Base-by-base conservation (phyloP, 2,888 invertebrate genomes). In the Phasia obesa region DNA sequence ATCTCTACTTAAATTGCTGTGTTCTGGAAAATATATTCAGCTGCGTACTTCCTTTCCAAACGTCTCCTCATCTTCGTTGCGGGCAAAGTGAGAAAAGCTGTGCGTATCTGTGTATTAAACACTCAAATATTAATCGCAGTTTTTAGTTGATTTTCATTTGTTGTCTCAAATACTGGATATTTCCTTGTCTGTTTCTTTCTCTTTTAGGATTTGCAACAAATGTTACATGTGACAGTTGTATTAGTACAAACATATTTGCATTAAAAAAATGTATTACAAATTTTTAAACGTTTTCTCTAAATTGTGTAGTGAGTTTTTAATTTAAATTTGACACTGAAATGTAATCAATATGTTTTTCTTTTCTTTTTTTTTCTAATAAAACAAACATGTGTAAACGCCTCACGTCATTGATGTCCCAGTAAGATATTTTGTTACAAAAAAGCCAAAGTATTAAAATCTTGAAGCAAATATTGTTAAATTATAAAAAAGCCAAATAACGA, bases 221-320 rank as follows among this genome's bases (percentile, higher is more conserved):
- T 77, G 47, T 64, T 55, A 47, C n/a, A 67, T 75, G 65, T 83
- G 82, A 82, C 78, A 82, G 77, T 78, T 83, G 57, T 44, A 65
- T 78, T 70, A 59, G 57, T 57, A 59, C 55, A 23, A 15, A 9
- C 6, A 31, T 15, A 11, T 3, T 67, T 65, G 57, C 19, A 69
- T 74, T 78, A 70, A 59, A 31, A 42, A 21, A 31, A n/a, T 44
- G 13, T 31, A 65, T 51, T 27, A 53, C 13, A 59, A 71, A 38
- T 44, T 44, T 31, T 65, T 49, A 57, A 78, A 57, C 35, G 27
- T 71, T 78, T 69, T 53, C 44, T 49, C 17, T 31, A 60, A 60
- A 42, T 69, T 35, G 44, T 69, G 21, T 25, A 13, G 11, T 49
- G 38, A 64, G 62, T 19, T 70, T 78, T 65, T 78, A 65, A 79